Evolutionary conservation across 2,888 invertebrate genomes (phyloP).

Genomic region (Cantharis rufa): DNA sequence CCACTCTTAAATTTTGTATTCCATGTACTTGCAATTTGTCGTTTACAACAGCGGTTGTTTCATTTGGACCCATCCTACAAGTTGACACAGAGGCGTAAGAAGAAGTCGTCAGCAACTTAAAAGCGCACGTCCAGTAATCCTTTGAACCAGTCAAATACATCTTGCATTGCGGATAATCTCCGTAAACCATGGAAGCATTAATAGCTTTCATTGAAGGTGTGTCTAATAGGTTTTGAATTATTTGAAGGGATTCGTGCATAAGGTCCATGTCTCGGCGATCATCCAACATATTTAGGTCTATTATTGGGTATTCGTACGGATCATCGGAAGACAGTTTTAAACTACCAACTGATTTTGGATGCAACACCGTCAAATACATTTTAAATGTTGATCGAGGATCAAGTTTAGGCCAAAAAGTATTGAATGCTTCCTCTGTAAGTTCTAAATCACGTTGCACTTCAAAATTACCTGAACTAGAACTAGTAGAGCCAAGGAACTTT

Average conservation of each 20-base stretch:
- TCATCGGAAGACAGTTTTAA: slow-evolving; percentile 58
- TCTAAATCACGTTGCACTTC: slow-evolving; percentile 27
- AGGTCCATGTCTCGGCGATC: slow-evolving; percentile 55
- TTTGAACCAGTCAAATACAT: slow-evolving; percentile 63
- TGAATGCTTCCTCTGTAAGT: slow-evolving; percentile 41
- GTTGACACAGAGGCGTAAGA: slow-evolving; percentile 64
- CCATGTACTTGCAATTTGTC: slow-evolving; percentile 57
- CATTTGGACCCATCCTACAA: slow-evolving; percentile 50
- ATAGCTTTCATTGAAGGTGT: slow-evolving; percentile 47
- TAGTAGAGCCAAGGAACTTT: slow-evolving; percentile 63
- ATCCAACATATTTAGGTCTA: slow-evolving; percentile 64
- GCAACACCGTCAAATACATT: slow-evolving; percentile 62
- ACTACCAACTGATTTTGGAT: slow-evolving; percentile 60
- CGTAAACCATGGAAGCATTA: slow-evolving; percentile 61
- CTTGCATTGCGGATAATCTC: slow-evolving; percentile 63
- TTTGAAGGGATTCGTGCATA: not conserved
- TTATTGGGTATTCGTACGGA: slow-evolving; percentile 63
- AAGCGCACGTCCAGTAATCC: slow-evolving; percentile 60
- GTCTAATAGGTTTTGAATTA: not conserved
- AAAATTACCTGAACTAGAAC: slow-evolving; percentile 57
- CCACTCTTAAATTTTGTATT: slow-evolving; percentile 64
- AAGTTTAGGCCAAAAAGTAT: slow-evolving; percentile 49
- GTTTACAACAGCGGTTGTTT: slow-evolving; percentile 53
- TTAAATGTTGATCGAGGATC: slow-evolving; percentile 56
- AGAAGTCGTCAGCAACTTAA: slow-evolving; percentile 62